Evolutionary conservation across 2,888 invertebrate genomes (phyloP).

Genomic region (Thelaira solivaga): DNA sequence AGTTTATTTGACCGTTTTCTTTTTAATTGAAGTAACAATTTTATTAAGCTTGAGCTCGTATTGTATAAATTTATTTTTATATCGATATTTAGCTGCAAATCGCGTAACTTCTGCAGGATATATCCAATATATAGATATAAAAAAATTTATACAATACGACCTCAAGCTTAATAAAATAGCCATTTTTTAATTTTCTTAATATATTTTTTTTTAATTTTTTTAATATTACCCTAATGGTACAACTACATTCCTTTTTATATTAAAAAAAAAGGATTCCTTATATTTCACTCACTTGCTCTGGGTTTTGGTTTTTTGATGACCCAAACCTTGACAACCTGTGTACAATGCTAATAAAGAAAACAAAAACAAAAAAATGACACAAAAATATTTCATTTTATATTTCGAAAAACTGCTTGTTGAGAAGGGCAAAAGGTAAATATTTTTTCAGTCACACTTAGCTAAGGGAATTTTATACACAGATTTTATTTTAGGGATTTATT

Average conservation of each 20-base stretch:
- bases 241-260: not conserved
- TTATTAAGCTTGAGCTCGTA: too few species aligned
- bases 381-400: not conserved
- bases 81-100: too few species aligned
- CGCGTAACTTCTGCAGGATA: too few species aligned
- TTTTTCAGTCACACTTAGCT: constrained; percentile 46
- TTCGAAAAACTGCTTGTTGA: not conserved
- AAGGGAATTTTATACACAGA: constrained; percentile 41
- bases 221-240: too few species aligned
- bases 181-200: too few species aligned
- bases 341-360: not conserved
- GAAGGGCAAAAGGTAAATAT: constrained; percentile 21
- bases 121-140: too few species aligned
- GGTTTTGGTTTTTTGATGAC: constrained; percentile 4
- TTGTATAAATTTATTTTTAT: too few species aligned
- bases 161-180: too few species aligned
- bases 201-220: too few species aligned
- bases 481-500: constrained; percentile 51
- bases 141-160: too few species aligned
- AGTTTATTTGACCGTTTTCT: too few species aligned
- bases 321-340: not conserved
- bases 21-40: too few species aligned
- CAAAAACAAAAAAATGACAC: not conserved
- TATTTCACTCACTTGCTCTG: not conserved
- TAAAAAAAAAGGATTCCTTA: not conserved